Evolutionary conservation across 2,113 vertebrate genomes (phyloP), one percentile per base, ranked within the genome.

Genomic region (Scomber scombrus): DNA sequence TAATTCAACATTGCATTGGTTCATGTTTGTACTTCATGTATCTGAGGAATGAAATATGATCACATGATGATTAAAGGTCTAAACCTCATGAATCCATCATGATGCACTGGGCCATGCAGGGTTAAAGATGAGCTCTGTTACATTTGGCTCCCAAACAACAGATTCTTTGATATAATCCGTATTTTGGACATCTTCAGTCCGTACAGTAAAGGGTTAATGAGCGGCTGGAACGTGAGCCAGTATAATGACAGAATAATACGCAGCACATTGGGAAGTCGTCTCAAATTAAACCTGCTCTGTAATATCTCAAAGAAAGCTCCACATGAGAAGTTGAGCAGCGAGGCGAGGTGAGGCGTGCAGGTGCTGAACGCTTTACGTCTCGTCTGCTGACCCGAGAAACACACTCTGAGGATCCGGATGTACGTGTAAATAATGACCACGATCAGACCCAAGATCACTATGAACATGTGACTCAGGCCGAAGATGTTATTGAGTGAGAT

Each of bases 401-500:
- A 92, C 0, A 90, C 80, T 14, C 3, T 47, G 1, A 92, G 72
- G 14, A 93, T 91, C 61, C n/a, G 80, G 0, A 74, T 11, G 54
- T 88, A 88, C 0, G 74, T 49, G 61, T 52, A 85, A 0, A 85
- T 12, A 2, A 92, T 87, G 4, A 86, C 14, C 0, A 34, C 0
- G 0, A 89, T 3, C 1, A 68, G 67, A 19, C 34, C 12, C 4
- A 87, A 4, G 6, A 88, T 69, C 2, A 40, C 34, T 0, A 56
- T 56, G 3, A 71, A 73, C 16, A 5, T 40, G 23, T 19, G 0
- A 31, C 57, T 1, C 23, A 91, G 62, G 2, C 91, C 90, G 56
- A 74, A 86, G 4, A 85, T 63, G 52, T 92, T 93, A 11, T 88
- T 86, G n/a, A 81, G 34, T 7, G 6, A 77, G 0, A 85, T 81